Evolutionary conservation across 2,888 invertebrate genomes (phyloP), one percentile per base, ranked within the genome.

Genomic region (Toxonevra muliebris): DNA sequence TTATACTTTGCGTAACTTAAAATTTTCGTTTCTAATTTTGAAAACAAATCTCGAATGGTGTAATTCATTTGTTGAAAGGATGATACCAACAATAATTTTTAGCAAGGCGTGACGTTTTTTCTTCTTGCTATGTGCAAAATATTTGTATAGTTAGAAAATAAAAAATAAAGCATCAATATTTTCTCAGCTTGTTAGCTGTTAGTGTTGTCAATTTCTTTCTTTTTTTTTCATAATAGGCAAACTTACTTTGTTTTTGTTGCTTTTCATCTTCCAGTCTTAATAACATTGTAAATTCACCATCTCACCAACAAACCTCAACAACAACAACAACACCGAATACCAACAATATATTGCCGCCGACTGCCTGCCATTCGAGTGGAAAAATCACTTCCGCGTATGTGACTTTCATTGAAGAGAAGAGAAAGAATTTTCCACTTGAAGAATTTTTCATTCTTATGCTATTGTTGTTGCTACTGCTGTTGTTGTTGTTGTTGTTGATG

Each of bases 331-430:
- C 30, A 30, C 7, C 30, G 30, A 30, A 30, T 7, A 30, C 7
- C 30, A 30, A 30, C 30, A 30, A 30, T 7, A 30, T 7, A 30
- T 2, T 30, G 30, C 30, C 30, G 45, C 10, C 4, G 50, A 2
- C 13, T 7, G 30, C 30, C 30, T 30, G 30, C 4, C 2, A 48
- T 48, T 48, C 50, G 15, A 48, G 50, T 48, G 15, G 50, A 48
- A 48, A 48, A 48, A 48, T 48, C 50, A 48, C 50, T 48, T 48
- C 50, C 50, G 50, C 15, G 50, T 48, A 48, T 48, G 50, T 48
- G 50, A 48, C 50, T 48, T 48, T 48, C 50, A 15, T 48, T 48
- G 8, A 48, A 48, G 15, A n/a, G 50, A 48, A 48, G n/a, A 48
- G 30, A 7, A 7, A 48, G 15, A 48, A n/a, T 48, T 48, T 48